Evolutionary conservation across 2,888 invertebrate species (phyloP).

Genomic region (Athripsodes cinereus): DNA sequence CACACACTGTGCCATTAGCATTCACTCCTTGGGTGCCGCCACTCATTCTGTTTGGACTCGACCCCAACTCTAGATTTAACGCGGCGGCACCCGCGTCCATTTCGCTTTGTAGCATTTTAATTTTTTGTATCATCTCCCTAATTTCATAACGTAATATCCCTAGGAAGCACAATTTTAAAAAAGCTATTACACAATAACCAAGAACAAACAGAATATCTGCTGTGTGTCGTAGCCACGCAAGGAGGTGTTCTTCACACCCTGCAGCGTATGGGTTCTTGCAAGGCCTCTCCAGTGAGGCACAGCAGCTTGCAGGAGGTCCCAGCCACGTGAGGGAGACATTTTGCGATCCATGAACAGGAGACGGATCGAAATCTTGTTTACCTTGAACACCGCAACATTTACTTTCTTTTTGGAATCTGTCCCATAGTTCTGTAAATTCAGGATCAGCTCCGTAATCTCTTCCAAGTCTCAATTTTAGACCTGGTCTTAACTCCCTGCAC

Average conservation of each 20-base stretch:
- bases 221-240: constrained; percentile 69
- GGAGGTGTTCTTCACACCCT: constrained; percentile 69
- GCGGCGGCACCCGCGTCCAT: constrained; percentile 46
- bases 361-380: constrained; percentile 31
- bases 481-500: constrained; percentile 66
- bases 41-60: constrained; percentile 46
- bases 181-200: constrained; percentile 84
- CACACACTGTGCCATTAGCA: constrained; percentile 47
- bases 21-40: constrained; percentile 35
- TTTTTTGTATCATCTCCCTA: constrained; percentile 88
- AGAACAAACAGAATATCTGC: constrained; percentile 76
- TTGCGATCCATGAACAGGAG: constrained; percentile 41
- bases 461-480: constrained; percentile 53
- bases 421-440: constrained; percentile 72
- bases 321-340: constrained; percentile 36
- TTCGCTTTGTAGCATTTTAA: constrained; percentile 69
- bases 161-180: constrained; percentile 83
- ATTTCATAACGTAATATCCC: constrained; percentile 83
- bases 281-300: constrained; percentile 37
- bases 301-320: constrained; percentile 40
- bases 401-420: constrained; percentile 66
- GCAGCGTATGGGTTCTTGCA: constrained; percentile 44
- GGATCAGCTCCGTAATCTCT: constrained; percentile 67
- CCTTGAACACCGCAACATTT: constrained; percentile 75
- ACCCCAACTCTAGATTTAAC: constrained; percentile 38